Percentiles rank a stretch among this genome's conserved stretches.
Conservation (phyloP, 1,140 invertebrate genomes). For the Tetramorium simillimum region DNA sequence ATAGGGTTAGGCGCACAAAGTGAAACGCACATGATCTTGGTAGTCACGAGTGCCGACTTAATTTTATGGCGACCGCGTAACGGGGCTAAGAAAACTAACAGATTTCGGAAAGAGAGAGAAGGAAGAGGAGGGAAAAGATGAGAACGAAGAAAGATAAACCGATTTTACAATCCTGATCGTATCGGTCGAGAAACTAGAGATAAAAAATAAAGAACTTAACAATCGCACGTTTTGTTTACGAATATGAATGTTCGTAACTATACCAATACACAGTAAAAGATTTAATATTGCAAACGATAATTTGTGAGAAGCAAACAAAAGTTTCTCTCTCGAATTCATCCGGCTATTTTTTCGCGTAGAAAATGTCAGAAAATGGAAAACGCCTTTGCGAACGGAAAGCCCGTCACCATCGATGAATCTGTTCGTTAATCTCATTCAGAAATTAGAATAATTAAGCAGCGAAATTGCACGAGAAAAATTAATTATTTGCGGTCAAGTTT, state of each 20-base stretch:
- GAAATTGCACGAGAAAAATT: slow-evolving; percentile 1
- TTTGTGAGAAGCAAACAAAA: slow-evolving; percentile 44
- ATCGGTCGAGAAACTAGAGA: background rate
- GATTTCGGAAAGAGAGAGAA: background rate
- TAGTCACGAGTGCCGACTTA: slow-evolving; percentile 30
- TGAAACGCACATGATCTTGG: slow-evolving; percentile 36
- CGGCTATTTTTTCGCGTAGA: slow-evolving; percentile 63
- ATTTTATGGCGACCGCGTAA: slow-evolving; percentile 38
- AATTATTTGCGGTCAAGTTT: background rate
- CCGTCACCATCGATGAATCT: slow-evolving; percentile 34
- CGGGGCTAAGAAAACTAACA: slow-evolving; percentile 34
- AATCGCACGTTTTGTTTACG: background rate
- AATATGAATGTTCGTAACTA: background rate
- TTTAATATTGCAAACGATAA: background rate
- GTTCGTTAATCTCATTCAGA: slow-evolving; percentile 37
- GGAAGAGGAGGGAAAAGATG: background rate
- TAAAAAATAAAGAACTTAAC: background rate
- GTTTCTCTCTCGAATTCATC: slow-evolving; percentile 39
- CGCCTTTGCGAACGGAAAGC: slow-evolving; percentile 42
- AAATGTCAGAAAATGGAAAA: slow-evolving; percentile 47
- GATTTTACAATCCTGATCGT: background rate
- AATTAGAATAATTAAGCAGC: slow-evolving; percentile 34
- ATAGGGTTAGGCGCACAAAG: slow-evolving; percentile 32
- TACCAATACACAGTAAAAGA: background rate
- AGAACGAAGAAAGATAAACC: background rate